Conservation (phyloP, 2,888 invertebrate genomes). For the Neocrepidodera transversa region DNA sequence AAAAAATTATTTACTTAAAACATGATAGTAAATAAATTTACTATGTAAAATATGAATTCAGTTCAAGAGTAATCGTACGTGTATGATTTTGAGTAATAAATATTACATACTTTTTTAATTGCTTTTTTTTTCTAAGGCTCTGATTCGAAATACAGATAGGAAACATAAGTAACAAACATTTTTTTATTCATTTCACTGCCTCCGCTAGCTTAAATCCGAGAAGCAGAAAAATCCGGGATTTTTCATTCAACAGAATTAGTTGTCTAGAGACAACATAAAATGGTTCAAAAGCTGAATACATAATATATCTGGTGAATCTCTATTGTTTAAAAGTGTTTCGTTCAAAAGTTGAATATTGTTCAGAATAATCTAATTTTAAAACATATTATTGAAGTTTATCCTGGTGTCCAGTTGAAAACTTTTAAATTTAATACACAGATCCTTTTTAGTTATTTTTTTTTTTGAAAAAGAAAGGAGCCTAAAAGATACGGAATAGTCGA, state of each 20-base stretch:
- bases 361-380: too few relatives aligned
- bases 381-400: too few relatives aligned
- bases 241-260: conserved; percentile 1
- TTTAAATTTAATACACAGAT: too few relatives aligned
- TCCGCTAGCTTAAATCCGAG: neutral
- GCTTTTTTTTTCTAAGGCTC: neutral
- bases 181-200: neutral
- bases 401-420: too few relatives aligned
- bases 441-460: too few relatives aligned
- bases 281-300: neutral
- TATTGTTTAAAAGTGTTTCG: neutral
- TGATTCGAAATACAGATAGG: neutral
- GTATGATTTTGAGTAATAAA: neutral
- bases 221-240: neutral
- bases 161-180: neutral
- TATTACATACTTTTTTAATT: neutral
- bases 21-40: too few relatives aligned
- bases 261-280: neutral
- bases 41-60: too few relatives aligned
- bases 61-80: too few relatives aligned
- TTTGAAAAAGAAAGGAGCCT: too few relatives aligned
- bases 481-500: too few relatives aligned
- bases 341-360: too few relatives aligned
- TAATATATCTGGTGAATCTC: neutral
- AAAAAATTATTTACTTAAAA: too few relatives aligned